Percentiles rank a stretch among this genome's conserved stretches.
phyloP scores from a whole-genome alignment of 2,113 vertebrate genomes.

The Arvicanthis niloticus region DNA sequence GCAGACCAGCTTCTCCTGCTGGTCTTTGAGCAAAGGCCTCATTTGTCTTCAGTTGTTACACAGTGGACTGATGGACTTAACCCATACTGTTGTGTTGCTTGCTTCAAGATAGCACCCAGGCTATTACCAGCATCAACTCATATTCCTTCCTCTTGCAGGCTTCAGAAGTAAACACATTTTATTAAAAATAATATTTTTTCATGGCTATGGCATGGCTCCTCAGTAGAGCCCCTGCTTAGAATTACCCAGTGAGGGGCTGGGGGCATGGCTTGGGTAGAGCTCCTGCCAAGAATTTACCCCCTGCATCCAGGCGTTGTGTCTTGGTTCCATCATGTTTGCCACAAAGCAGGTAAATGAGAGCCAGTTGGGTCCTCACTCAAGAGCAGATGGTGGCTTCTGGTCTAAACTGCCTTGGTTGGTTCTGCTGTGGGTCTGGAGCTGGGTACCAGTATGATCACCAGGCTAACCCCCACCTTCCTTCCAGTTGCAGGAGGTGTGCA shows the following conservation, averaged over 20 bases:
- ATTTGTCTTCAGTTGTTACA: background rate
- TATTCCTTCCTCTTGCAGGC: background rate
- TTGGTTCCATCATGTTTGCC: background rate
- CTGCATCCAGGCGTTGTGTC: background rate
- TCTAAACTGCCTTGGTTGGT: background rate
- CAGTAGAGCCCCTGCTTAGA: background rate
- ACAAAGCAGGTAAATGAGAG: background rate
- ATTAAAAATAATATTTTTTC: background rate
- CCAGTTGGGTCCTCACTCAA: no score
- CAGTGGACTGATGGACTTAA: background rate
- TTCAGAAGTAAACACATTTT: constrained; percentile 1
- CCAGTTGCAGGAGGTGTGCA: constrained; percentile 88
- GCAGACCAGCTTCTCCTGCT: background rate
- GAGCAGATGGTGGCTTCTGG: background rate
- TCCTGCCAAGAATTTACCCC: background rate
- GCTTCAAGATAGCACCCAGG: background rate
- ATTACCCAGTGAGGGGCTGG: background rate
- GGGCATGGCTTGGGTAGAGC: background rate
- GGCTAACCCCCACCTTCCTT: background rate
- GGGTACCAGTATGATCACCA: background rate
- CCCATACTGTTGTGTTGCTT: background rate
- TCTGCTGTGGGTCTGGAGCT: background rate
- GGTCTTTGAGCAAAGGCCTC: background rate
- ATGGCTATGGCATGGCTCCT: no score
- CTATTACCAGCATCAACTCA: background rate